Evolutionary conservation across 2,113 vertebrate species (phyloP).

Genomic region (Hippolais icterina): DNA sequence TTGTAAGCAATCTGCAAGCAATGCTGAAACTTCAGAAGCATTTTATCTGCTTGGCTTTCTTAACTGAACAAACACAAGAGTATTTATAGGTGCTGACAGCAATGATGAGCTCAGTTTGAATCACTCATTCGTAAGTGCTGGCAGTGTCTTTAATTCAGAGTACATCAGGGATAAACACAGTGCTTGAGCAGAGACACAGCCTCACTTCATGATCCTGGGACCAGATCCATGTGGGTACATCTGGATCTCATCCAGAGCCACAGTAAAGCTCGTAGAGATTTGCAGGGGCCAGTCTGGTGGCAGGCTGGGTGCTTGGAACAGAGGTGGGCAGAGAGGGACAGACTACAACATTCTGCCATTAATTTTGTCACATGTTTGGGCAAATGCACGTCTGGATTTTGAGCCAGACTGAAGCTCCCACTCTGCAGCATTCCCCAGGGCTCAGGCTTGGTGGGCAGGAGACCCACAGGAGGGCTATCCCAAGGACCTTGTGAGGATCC

Average conservation of each 20-base stretch:
- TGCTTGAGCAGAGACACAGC: neutral
- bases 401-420: neutral
- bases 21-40: neutral
- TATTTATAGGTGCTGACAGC: neutral
- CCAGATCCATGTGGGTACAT: neutral
- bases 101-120: neutral
- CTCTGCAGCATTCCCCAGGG: neutral
- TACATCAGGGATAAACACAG: neutral
- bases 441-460: neutral
- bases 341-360: neutral
- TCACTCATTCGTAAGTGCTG: neutral
- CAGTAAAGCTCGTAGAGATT: neutral
- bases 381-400: neutral
- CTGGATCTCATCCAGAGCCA: neutral
- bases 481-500: neutral
- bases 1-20: neutral
- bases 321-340: neutral
- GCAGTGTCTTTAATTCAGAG: neutral
- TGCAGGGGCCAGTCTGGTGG: neutral
- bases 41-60: neutral
- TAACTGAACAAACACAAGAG: neutral
- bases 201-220: neutral
- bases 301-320: neutral
- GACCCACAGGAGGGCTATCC: neutral
- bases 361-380: neutral